These are phyloP conservation scores for Chamaea fasciata DNA, from an alignment of 2,113 vertebrate species.

Conservation along the genomic window DNA sequence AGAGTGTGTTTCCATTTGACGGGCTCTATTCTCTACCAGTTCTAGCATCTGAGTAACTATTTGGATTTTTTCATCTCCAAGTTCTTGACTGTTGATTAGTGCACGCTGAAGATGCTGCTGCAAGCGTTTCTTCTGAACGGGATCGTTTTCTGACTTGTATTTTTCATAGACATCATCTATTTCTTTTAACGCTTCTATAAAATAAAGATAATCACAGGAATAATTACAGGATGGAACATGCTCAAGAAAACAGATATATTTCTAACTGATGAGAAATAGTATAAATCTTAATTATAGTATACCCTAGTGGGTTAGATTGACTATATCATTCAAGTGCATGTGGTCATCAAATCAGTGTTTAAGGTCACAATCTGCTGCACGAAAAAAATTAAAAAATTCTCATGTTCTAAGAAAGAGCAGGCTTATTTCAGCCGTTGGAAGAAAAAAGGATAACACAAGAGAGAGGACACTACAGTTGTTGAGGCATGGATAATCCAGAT, in stretches of 20 bases:
- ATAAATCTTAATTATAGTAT: neutral
- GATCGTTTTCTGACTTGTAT: slow-evolving; percentile 89
- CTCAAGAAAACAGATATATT: neutral
- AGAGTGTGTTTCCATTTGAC: slow-evolving; percentile 93
- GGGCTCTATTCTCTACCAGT: slow-evolving; percentile 91
- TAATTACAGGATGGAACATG: neutral
- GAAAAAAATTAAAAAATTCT: neutral
- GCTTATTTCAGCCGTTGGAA: neutral
- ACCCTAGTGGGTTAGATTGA: neutral
- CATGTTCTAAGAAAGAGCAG: neutral
- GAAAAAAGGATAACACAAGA: neutral
- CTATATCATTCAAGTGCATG: neutral
- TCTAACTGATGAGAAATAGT: neutral
- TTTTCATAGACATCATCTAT: slow-evolving; percentile 95
- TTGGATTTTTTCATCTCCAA: slow-evolving; percentile 97
- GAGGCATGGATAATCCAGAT: neutral
- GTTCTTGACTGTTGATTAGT: slow-evolving; percentile 91
- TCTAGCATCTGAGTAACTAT: slow-evolving; percentile 97
- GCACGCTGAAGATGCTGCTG: slow-evolving; percentile 93
- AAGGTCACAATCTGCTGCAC: neutral
- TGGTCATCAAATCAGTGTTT: neutral
- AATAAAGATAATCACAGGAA: neutral
- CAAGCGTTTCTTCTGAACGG: slow-evolving; percentile 86
- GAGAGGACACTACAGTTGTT: neutral
- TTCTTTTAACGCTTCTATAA: slow-evolving; percentile 93